phyloP scores from a whole-genome alignment of 1,140 invertebrate species.

The Neodiprion pinetum region DNA sequence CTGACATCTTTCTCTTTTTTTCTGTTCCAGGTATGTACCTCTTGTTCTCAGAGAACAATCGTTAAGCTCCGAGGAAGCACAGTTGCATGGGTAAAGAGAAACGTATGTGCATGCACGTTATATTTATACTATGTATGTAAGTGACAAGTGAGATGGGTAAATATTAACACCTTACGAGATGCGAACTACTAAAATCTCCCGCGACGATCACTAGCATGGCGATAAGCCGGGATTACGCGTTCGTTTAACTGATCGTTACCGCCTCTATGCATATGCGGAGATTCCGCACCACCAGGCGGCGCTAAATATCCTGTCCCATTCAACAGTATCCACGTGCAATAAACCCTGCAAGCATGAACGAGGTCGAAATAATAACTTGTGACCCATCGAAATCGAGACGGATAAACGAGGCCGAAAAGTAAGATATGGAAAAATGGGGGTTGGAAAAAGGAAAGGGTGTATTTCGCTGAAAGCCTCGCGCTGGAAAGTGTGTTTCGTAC shows the following conservation, averaged over 20 bases:
- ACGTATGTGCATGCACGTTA: too few species aligned
- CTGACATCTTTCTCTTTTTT: not conserved
- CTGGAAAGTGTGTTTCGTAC: too few species aligned
- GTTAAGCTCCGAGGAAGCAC: not conserved
- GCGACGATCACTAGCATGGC: not conserved
- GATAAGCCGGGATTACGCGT: constrained; percentile 1
- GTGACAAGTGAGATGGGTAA: not conserved
- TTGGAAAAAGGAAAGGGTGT: too few species aligned
- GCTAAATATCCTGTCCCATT: not conserved
- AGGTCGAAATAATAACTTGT: too few species aligned
- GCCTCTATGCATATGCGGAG: not conserved
- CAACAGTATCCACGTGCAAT: not conserved
- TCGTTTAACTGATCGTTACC: constrained; percentile 5
- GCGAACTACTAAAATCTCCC: not conserved
- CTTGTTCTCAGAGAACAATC: not conserved
- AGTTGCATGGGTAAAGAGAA: not conserved
- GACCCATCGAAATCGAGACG: too few species aligned
- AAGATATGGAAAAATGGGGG: too few species aligned
- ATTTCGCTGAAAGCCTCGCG: too few species aligned
- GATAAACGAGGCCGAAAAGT: too few species aligned
- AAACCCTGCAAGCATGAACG: too few species aligned
- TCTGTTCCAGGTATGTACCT: not conserved
- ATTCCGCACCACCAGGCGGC: too few species aligned
- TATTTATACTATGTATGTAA: not conserved
- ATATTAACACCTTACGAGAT: not conserved